Base-by-base conservation (phyloP, 2,888 invertebrate genomes). In the Amaurobius ferox region DNA sequence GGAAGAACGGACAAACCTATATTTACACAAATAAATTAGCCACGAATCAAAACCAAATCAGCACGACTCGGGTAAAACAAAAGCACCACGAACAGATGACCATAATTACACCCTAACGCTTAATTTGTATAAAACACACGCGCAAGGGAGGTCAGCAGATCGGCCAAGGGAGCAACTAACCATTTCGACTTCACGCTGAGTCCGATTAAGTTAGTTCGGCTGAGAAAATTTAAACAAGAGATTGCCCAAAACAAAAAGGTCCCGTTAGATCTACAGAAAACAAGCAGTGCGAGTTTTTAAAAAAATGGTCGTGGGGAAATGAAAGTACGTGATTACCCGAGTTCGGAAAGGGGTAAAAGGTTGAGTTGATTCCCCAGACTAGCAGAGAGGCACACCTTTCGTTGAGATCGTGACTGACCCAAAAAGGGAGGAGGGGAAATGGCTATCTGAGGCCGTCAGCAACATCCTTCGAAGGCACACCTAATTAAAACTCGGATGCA, bases 331-430 rank as follows among this genome's bases (percentile, higher is more conserved):
- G 23, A 55, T 55, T 55, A 55, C 23, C 55, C 23, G 55, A 62
- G 74, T 68, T 29, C 26, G 71, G 64, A 66, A 55, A 55, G 23
- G 55, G 55, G 55, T 55, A 55, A 55, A 11, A 66, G 80, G 35
- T 67, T 61, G 80, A 55, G 35, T 62, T 70, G 16, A 39, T 40
- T 61, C 23, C 29, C 40, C 30, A n/a, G 13, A 26, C 16, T 11
- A n/a, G 44, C 16, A 16, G 55, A 55, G 23, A 23, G 78, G 83
- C 83, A 83, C 83, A 77, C 83, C 83, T 85, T 61, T 61, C 23
- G 13, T 16, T 11, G 32, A 64, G 13, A 0, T 85, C 83, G 83
- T 85, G 83, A 85, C 83, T 85, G 83, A 85, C 83, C 83, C 55
- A 71, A 85, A 83, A 83, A 44, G 23, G 40, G 77, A 72, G 40